A percentile compares a stretch with the other conserved stretches of the same genome.
These are phyloP conservation scores for Chiridota heheva DNA, from an alignment of 35 echinoderm and acorn worm genomes.

Conservation along the genomic window DNA sequence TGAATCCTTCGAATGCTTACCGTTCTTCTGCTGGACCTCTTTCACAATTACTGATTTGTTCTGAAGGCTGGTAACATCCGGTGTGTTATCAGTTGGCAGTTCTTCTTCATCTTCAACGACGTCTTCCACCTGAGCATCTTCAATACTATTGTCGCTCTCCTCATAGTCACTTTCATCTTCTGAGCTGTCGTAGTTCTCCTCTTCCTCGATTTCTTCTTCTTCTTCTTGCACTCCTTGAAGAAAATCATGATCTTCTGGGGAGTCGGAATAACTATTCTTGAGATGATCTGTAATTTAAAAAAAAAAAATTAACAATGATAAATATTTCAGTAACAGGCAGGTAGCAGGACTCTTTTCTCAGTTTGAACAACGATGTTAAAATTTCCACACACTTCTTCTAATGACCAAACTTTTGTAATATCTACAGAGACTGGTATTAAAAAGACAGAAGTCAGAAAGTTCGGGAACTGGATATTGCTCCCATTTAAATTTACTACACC, in stretches of 20 bases:
- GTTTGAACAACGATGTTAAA: too few relatives aligned
- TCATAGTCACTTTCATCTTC: conserved; percentile 9
- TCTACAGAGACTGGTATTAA: too few relatives aligned
- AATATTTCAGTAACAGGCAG: too few relatives aligned
- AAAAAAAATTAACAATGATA: neutral
- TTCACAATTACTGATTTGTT: neutral
- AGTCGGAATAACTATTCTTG: conserved; percentile 27
- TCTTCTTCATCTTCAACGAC: conserved; percentile 3
- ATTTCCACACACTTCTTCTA: too few relatives aligned
- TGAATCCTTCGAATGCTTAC: neutral
- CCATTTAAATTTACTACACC: too few relatives aligned
- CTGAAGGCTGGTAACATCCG: conserved; percentile 19
- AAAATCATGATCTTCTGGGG: conserved; percentile 9
- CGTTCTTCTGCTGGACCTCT: neutral
- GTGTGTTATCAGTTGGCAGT: neutral
- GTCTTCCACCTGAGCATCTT: neutral
- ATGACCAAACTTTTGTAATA: too few relatives aligned
- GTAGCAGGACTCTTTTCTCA: too few relatives aligned
- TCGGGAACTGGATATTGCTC: too few relatives aligned
- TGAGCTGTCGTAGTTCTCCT: neutral
- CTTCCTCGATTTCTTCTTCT: conserved; percentile 14
- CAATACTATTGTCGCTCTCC: neutral
- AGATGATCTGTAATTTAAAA: conserved; percentile 14
- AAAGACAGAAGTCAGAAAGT: too few relatives aligned
- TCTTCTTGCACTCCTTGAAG: conserved; percentile 24